A percentile compares a stretch with the other conserved stretches of the same genome.
phyloP scores from a whole-genome alignment of 2,113 vertebrate species.

The Heteronetta atricapilla region DNA sequence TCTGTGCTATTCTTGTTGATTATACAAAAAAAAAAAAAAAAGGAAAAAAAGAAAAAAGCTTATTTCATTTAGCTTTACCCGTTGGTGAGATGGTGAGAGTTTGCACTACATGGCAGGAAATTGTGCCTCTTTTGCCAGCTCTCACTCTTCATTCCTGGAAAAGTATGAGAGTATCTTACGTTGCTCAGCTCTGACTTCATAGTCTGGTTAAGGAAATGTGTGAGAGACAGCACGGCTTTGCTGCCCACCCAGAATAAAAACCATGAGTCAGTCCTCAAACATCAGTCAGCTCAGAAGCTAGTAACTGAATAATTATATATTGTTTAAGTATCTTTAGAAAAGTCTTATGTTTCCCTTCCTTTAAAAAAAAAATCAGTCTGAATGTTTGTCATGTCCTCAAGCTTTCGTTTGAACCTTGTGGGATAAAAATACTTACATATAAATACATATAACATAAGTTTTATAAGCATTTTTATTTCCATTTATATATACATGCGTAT shows the following conservation, averaged over 20 bases:
- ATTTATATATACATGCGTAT: not conserved
- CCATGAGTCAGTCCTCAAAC: conserved; percentile 25
- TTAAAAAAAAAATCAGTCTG: not conserved
- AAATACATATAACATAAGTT: not conserved
- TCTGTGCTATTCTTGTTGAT: not conserved
- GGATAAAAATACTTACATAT: not conserved
- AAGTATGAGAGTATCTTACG: not conserved
- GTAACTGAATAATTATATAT: conserved; percentile 52
- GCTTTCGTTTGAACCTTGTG: not conserved
- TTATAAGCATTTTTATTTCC: not conserved
- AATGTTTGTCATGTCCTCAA: not conserved
- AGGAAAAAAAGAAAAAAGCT: not conserved
- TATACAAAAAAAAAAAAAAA: not conserved
- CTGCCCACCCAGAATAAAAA: conserved; percentile 49
- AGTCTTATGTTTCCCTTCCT: not conserved
- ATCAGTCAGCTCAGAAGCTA: conserved; percentile 15
- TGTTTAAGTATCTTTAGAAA: conserved; percentile 16
- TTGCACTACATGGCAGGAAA: not conserved
- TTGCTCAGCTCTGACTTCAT: conserved; percentile 44
- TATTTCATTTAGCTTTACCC: not conserved
- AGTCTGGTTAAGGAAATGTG: conserved; percentile 17
- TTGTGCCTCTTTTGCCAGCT: not conserved
- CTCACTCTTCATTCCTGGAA: not conserved
- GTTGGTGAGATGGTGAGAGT: not conserved
- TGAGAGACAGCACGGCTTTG: not conserved